Evolutionary conservation across 2,113 vertebrate species (phyloP), one percentile per base, ranked within the genome.

Genomic region (Corvus hawaiiensis): DNA sequence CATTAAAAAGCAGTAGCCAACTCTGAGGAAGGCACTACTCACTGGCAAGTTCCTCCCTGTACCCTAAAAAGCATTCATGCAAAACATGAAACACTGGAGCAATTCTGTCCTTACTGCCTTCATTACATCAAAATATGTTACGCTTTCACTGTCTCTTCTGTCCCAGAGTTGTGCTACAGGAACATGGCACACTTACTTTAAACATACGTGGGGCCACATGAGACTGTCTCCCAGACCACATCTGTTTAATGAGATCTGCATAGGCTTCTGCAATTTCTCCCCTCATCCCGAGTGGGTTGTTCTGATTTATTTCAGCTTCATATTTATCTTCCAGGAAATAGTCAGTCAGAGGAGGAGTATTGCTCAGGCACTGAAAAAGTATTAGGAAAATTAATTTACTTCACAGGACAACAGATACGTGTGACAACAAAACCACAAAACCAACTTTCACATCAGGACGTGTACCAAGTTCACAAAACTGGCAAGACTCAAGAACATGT

Each of bases 181-280:
- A 67, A 95, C 23, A 37, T 2, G 9, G 58, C 69, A 44, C 44
- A 93, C 98, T 98, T 97, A 99, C 99, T 97, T 99, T 99, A 97
- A 99, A 99, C 96, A 98, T 98, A 16, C 99, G 98, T 30, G 99
- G 99, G 39, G 98, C 99, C 93, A 99, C 99, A 0, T 99, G 98
- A 83, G 98, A 98, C 81, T 98, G 98, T 55, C 98, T 98, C 91
- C 99, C 99, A 84, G 99, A 98, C 99, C 99, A 99, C 97, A 99
- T 99, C 97, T 99, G 99, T 95, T 99, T 99, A 67, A 99, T 99
- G 66, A 99, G 98, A 54, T 99, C 99, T 43, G 99, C 99, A 11
- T 99, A 99, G 79, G 99, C 98, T 97, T 99, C 99, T 13, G 99
- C 99, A 7, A 99, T 99, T 95, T 99, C 99, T 35, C 99, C 99